Conservation (phyloP, 2,888 invertebrate genomes). For the Torymus auratus region DNA sequence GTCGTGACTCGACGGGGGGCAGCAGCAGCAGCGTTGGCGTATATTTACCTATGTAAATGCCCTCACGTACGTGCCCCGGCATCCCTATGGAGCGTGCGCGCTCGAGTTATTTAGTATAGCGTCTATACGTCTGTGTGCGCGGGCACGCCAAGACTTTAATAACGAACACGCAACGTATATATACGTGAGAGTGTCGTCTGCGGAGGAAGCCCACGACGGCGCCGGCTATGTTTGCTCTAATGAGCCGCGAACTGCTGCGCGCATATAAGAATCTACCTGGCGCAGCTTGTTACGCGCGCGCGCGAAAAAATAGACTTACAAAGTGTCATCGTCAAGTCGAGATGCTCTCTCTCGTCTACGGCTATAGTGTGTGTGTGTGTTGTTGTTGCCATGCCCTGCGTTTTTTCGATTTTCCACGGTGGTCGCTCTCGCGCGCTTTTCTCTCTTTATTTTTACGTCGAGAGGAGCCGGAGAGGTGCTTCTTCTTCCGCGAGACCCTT, state of each 20-base stretch:
- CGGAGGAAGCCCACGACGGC: too few relatives aligned
- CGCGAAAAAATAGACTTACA: conserved; percentile 38
- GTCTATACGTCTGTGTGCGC: not conserved
- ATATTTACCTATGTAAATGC: conserved; percentile 36
- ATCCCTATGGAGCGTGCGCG: not conserved
- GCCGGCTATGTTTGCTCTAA: conserved; percentile 38
- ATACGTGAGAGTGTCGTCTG: too few relatives aligned
- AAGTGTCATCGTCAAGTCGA: not conserved
- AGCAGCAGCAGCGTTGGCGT: not conserved
- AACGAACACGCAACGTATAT: conserved; percentile 24
- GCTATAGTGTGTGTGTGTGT: not conserved
- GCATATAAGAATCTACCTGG: conserved; percentile 31
- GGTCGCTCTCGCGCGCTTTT: too few relatives aligned
- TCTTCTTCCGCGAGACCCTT: too few relatives aligned
- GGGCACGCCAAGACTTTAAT: conserved; percentile 9
- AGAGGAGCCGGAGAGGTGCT: too few relatives aligned
- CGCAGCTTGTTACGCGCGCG: conserved; percentile 30
- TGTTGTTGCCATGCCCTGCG: not conserved
- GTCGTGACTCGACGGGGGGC: too few relatives aligned
- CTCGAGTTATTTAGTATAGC: conserved; percentile 12
- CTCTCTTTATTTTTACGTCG: too few relatives aligned
- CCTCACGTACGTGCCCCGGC: conserved; percentile 8
- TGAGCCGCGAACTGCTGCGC: conserved; percentile 47
- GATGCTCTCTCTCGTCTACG: too few relatives aligned
- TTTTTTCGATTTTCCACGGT: not conserved